Conservation (phyloP, 2,888 invertebrate genomes). For the Ferrisia virgata region DNA sequence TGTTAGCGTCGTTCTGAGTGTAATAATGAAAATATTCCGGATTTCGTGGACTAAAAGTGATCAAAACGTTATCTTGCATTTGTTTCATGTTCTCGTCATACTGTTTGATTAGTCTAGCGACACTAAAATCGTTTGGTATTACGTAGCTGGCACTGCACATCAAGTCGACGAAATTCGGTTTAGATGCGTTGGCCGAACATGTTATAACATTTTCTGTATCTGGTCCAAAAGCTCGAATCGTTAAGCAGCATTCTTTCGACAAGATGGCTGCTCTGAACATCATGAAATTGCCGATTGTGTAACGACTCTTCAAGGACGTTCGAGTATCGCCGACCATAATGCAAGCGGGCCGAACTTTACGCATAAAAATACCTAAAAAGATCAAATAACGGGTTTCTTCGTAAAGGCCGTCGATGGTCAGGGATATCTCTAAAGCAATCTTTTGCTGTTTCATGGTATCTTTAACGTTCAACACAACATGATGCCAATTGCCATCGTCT, state of each 20-base stretch:
- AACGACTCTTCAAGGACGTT: slow-evolving; percentile 41
- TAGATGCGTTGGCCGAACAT: slow-evolving; percentile 56
- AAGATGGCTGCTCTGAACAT: slow-evolving; percentile 62
- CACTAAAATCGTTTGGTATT: slow-evolving; percentile 49
- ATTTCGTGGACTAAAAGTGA: slow-evolving; percentile 64
- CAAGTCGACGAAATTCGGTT: slow-evolving; percentile 55
- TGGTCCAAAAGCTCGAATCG: slow-evolving; percentile 59
- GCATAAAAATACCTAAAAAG: slow-evolving; percentile 61
- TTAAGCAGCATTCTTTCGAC: slow-evolving; percentile 57
- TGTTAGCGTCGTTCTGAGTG: slow-evolving; percentile 54
- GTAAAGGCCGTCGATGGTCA: slow-evolving; percentile 62
- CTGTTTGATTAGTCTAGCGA: background rate
- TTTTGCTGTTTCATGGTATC: slow-evolving; percentile 60
- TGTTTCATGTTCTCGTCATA: slow-evolving; percentile 54
- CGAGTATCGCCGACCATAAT: slow-evolving; percentile 59
- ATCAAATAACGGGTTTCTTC: slow-evolving; percentile 60
- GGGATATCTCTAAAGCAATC: slow-evolving; percentile 57
- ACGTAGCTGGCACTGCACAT: slow-evolving; percentile 53
- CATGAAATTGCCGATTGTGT: slow-evolving; percentile 53
- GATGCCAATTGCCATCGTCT: slow-evolving; percentile 59
- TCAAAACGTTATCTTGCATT: slow-evolving; percentile 62
- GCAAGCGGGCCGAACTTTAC: slow-evolving; percentile 60
- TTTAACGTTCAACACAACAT: slow-evolving; percentile 60
- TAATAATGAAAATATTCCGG: slow-evolving; percentile 59
- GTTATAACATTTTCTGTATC: slow-evolving; percentile 56